Evolutionary conservation across 2,113 vertebrate species (phyloP).

Genomic region (Cryptotis parvus): DNA sequence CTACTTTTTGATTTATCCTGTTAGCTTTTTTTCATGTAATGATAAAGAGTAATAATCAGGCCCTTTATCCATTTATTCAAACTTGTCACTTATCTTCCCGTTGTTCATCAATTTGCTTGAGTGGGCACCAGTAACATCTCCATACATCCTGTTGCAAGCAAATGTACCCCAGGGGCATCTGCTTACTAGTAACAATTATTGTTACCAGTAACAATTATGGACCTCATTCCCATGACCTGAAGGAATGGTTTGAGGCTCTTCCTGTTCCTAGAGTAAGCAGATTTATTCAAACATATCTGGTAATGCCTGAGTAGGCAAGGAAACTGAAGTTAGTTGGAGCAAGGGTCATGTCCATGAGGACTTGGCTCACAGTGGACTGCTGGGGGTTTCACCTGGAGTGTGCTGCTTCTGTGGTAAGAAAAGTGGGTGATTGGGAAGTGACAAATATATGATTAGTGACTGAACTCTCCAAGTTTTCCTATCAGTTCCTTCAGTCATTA

Average conservation of each 20-base stretch:
- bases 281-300: no score
- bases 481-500: background rate
- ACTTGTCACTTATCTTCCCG: no score
- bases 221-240: no score
- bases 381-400: background rate
- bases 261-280: no score
- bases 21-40: background rate
- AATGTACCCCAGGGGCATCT: no score
- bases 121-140: no score
- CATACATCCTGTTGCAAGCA: no score
- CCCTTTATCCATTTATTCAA: background rate
- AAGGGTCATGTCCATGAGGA: background rate
- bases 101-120: no score
- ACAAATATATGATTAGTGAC: background rate
- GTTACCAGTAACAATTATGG: no score
- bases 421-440: background rate
- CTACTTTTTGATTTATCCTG: slow-evolving; percentile 5
- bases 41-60: background rate
- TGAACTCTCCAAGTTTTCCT: background rate
- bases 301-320: background rate
- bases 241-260: no score
- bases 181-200: no score
- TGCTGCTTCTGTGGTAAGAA: background rate
- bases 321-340: background rate
- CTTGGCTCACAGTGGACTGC: background rate